Conservation (phyloP, 1,140 invertebrate genomes). For the Zaprionus ornatus region DNA sequence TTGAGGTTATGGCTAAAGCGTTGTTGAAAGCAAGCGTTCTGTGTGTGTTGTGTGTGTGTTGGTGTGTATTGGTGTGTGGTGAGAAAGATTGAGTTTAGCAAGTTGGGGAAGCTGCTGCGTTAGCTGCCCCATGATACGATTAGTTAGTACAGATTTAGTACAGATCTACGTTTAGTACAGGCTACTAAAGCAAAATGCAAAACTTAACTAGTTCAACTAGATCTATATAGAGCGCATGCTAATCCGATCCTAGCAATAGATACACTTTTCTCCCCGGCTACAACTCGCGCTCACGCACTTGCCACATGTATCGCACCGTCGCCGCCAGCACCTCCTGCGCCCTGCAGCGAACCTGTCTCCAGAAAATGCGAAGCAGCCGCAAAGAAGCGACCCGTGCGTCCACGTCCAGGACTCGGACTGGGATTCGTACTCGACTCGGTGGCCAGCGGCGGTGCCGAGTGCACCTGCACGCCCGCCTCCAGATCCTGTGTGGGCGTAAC, state of each 20-base stretch:
- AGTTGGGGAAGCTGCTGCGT: not conserved
- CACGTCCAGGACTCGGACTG: slow-evolving; percentile 44
- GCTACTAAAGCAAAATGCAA: slow-evolving; percentile 37
- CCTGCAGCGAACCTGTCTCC: slow-evolving; percentile 62
- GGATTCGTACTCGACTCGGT: not conserved
- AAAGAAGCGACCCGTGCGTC: slow-evolving; percentile 69
- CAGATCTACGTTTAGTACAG: slow-evolving; percentile 8
- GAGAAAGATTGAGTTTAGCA: not conserved
- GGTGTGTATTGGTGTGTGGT: slow-evolving; percentile 14
- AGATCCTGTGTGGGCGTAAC: slow-evolving; percentile 53
- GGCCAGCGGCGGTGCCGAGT: slow-evolving; percentile 7
- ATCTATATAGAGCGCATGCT: slow-evolving; percentile 33
- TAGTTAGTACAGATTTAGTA: slow-evolving; percentile 12
- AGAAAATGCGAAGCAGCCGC: slow-evolving; percentile 68
- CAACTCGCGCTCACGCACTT: slow-evolving; percentile 60
- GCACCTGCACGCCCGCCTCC: slow-evolving; percentile 48
- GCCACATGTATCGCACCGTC: slow-evolving; percentile 47
- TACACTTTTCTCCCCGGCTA: slow-evolving; percentile 11
- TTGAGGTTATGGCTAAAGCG: slow-evolving; percentile 17
- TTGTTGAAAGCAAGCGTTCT: slow-evolving; percentile 62
- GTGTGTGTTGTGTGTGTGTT: slow-evolving; percentile 50
- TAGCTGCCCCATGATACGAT: slow-evolving; percentile 18
- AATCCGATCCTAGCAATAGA: slow-evolving; percentile 25
- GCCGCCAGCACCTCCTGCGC: slow-evolving; percentile 7
- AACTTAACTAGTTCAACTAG: slow-evolving; percentile 18